Percentiles rank a stretch among this genome's conserved stretches.
These are phyloP conservation scores for Diorhabda carinulata DNA, from an alignment of 1,140 invertebrate genomes.

Conservation along the genomic window DNA sequence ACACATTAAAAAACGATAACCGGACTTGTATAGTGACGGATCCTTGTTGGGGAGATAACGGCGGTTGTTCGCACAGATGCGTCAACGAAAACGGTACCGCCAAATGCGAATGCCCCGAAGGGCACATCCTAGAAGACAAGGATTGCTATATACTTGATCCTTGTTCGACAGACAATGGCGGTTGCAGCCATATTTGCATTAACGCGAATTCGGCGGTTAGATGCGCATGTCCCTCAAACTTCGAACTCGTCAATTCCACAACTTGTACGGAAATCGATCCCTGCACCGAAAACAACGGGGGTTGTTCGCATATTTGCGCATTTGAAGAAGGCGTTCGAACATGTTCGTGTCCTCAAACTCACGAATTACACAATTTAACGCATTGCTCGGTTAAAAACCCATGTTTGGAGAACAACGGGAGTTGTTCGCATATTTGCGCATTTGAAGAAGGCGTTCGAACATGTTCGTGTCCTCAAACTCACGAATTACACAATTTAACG, in stretches of 20 bases:
- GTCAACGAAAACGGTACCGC: constrained; percentile 59
- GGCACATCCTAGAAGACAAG: constrained; percentile 51
- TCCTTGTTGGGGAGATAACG: constrained; percentile 56
- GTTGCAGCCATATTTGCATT: constrained; percentile 56
- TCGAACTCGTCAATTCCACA: constrained; percentile 41
- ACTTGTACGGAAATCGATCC: constrained; percentile 23
- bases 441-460: constrained; percentile 32
- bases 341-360: constrained; percentile 33
- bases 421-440: constrained; percentile 49
- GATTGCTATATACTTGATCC: constrained; percentile 54
- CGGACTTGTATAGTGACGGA: constrained; percentile 37
- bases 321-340: constrained; percentile 24
- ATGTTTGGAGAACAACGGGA: constrained; percentile 50
- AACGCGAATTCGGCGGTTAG: constrained; percentile 47
- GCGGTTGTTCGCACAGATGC: constrained; percentile 64
- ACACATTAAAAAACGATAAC: constrained; percentile 44
- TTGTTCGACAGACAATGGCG: constrained; percentile 53
- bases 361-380: constrained; percentile 44
- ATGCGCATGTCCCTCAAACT: constrained; percentile 77
- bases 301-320: constrained; percentile 51
- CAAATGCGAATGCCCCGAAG: constrained; percentile 53
- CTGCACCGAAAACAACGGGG: constrained; percentile 52
- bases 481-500: constrained; percentile 31
- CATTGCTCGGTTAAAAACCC: constrained; percentile 43
- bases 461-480: constrained; percentile 49